Evolutionary conservation across 2,888 invertebrate genomes (phyloP), one percentile per base, ranked within the genome.

Genomic region (Lycophotia porphyrea): DNA sequence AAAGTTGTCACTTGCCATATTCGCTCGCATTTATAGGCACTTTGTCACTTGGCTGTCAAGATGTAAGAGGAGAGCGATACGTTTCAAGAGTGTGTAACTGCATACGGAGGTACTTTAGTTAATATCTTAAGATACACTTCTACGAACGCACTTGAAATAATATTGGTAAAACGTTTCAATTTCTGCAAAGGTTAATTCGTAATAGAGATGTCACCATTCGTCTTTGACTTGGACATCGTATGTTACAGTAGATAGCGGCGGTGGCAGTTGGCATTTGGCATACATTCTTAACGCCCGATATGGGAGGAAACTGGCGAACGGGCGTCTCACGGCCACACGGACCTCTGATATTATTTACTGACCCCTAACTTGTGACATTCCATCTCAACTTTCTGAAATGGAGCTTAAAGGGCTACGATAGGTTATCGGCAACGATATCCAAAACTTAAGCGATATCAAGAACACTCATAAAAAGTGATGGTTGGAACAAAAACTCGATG

Each of bases 261-360:
- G 92, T 91, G 83, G 93, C 93, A 93, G 93, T 93, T 93, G 92
- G 92, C 93, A 93, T 93, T 93, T 94, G 95, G 94, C 95, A 95
- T 89, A 95, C 95, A 96, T 96, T 93, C 95, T 91, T 88, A 88
- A 83, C 87, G 88, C 95, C 94, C 89, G 92, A 96, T 96, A 96
- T 94, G 96, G 96, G 72, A 87, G 89, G 88, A 91, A 91, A 92
- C 93, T 88, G 92, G 90, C 91, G 90, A 91, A 91, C 90, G 88
- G 88, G 83, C 88, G 93, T 93, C 93, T 93, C 94, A 93, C 92
- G 93, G 93, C 91, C 91, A 90, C 72, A 89, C 90, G 91, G 91
- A 90, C 92, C 93, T 90, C 85, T 86, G 85, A 87, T 91, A 92
- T 91, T 92, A 89, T 90, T 91, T 90, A 89, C 90, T 92, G 94